Evolutionary conservation across 1,140 invertebrate genomes (phyloP).

Genomic region (Dinothrombium tinctorium): DNA sequence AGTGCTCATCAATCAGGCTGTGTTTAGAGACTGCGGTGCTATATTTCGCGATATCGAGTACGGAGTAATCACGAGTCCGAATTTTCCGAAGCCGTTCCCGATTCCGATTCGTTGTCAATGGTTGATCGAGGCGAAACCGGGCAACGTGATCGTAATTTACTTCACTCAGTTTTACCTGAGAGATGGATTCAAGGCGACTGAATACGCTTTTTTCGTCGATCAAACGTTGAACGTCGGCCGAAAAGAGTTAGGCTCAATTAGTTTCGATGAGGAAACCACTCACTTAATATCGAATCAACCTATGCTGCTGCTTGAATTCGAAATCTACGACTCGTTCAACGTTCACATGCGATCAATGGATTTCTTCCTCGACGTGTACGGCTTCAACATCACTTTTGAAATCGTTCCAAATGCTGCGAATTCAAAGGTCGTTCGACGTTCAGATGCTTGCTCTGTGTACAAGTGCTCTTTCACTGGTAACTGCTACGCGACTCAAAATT

Average conservation of each 20-base stretch:
- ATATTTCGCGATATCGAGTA: not conserved
- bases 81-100: slow-evolving; percentile 47
- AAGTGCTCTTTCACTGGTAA: slow-evolving; percentile 57
- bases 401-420: slow-evolving; percentile 24
- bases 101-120: slow-evolving; percentile 59
- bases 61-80: slow-evolving; percentile 43
- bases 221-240: slow-evolving; percentile 16
- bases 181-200: slow-evolving; percentile 49
- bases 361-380: slow-evolving; percentile 54
- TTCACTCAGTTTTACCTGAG: slow-evolving; percentile 63
- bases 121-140: slow-evolving; percentile 42
- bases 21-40: too few relatives aligned
- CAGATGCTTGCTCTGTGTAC: slow-evolving; percentile 35
- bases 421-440: not conserved
- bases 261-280: not conserved
- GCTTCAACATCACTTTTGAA: slow-evolving; percentile 78
- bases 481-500: slow-evolving; percentile 43
- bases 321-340: slow-evolving; percentile 42
- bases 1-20: too few relatives aligned
- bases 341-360: slow-evolving; percentile 55
- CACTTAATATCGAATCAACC: slow-evolving; percentile 36
- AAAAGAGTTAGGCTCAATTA: slow-evolving; percentile 14
- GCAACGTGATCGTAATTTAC: slow-evolving; percentile 47
- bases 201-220: slow-evolving; percentile 32
- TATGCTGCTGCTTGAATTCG: slow-evolving; percentile 50